Evolutionary conservation across 2,797 vertebrate species (phyloP), one percentile per base, ranked within the genome.

Genomic region (Brachyrhaphis roseni): DNA sequence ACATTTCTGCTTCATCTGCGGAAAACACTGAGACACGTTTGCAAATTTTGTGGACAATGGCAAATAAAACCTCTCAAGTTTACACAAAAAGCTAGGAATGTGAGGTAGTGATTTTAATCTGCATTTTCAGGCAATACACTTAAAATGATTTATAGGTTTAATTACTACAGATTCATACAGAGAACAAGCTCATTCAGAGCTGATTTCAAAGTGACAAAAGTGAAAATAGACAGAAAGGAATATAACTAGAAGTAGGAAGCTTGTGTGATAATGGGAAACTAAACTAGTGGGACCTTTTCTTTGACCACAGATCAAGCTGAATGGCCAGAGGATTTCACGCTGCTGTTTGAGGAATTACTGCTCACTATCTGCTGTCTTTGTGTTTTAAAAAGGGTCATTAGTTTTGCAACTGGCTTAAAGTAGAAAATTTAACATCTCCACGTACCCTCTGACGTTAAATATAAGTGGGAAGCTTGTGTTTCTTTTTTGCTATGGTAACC

Each of bases 401-500:
- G 87, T 92, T 86, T 87, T 82, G 81, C 91, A 86, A 91, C 88
- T 87, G 88, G 89, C 89, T 93, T 92, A 90, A 93, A 92, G 76
- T 70, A 74, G 80, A 79, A 86, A 87, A 91, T 89, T 93, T 92
- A 94, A 94, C 92, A 94, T 93, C 88, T 94, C 89, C 83, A 82
- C 83, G 81, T 91, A 94, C 85, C 12, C 88, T 92, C 89, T 91
- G 92, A 92, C 90, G 75, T 90, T 87, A 93, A 88, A 92, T 90
- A 92, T 84, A 90, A 91, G 90, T 88, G 90, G 89, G 78, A 78
- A 91, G 84, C 85, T 83, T 81, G 81, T 90, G 91, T 94, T 80
- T 81, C 91, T 83, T 84, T 94, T 84, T 95, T 89, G 87, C 95
- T 93, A 95, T 95, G 92, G 95, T 91, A 95, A 95, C 94, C 55